These are phyloP conservation scores for Cricetomys ansorgei DNA, from an alignment of 2,113 vertebrate species.

Conservation along the genomic window DNA sequence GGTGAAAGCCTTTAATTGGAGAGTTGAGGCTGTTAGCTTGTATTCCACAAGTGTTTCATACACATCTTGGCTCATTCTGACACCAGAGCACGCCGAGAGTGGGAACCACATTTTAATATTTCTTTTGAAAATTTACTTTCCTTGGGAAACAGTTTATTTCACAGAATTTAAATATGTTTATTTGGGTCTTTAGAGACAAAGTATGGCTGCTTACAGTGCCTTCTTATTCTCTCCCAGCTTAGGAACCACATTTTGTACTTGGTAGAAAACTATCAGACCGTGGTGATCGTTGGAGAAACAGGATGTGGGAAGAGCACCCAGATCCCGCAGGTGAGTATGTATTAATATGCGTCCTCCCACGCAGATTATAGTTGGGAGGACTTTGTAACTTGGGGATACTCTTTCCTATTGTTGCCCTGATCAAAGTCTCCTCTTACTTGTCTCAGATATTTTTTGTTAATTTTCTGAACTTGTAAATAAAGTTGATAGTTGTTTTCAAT, in stretches of 20 bases:
- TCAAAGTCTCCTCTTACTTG: not conserved
- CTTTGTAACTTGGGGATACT: not conserved
- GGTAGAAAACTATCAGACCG: conserved; percentile 96
- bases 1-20: conserved; percentile 12
- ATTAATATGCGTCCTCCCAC: not conserved
- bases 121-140: conserved; percentile 25
- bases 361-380: not conserved
- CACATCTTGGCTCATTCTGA: not conserved
- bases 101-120: not conserved
- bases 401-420: conserved; percentile 20
- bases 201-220: not conserved
- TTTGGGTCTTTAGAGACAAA: not conserved
- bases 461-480: not conserved
- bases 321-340: conserved; percentile 94
- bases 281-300: conserved; percentile 98
- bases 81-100: not conserved
- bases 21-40: not conserved
- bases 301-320: conserved; percentile 99
- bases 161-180: conserved; percentile 33
- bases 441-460: not conserved
- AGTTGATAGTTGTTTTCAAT: not conserved
- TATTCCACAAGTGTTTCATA: not conserved
- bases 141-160: conserved; percentile 13
- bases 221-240: conserved; percentile 89
- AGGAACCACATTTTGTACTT: conserved; percentile 99